Base-by-base conservation (phyloP, 1,140 invertebrate species). In the Mercenaria mercenaria region DNA sequence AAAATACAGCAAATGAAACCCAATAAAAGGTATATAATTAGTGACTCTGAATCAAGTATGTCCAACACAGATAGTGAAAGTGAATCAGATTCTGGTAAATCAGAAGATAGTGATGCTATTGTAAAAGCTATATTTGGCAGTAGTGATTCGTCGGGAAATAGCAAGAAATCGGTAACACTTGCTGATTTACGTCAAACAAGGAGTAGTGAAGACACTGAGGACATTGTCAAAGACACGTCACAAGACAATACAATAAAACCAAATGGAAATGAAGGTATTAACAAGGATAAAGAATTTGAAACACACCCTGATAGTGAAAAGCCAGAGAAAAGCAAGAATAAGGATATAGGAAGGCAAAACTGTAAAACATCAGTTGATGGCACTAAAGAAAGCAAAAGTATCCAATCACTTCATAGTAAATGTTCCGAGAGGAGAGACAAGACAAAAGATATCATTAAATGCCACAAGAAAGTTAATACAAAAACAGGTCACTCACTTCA, bases 161-260 rank as follows among this genome's bases (percentile, higher is more conserved):
- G 47, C 32, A 41, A 41, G 1, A 79, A 79, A 11, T 79, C 74
- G 2, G 2, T 79, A 50, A 79, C 74, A 11, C 74, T 79, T 79
- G 41, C 37, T 47, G 74, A 79, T 79, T 32, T 79, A n/a, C 37
- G 50, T 29, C 47, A 79, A 32, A 79, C 74, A 26, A 79, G 74
- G 34, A 79, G 74, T 50, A 79, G 74, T 79, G 74, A 79, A 79
- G 74, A 56, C 26, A 79, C 74, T 50, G 74, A 79, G 47, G 74
- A 56, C 34, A 50, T 79, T 52, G 74, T 79, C 34, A 79, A 50
- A 26, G 74, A 79, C 29, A 11, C 3, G 47, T 15, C 26, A 29
- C 15, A 10, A 50, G 74, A 79, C 50, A 18, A 43, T 8, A 39
- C 15, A 29, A 23, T 72, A 15, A 37, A 72, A 29, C 26, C 26